phyloP scores from a whole-genome alignment of 2,113 vertebrate species.

The Chaetodon trifascialis region DNA sequence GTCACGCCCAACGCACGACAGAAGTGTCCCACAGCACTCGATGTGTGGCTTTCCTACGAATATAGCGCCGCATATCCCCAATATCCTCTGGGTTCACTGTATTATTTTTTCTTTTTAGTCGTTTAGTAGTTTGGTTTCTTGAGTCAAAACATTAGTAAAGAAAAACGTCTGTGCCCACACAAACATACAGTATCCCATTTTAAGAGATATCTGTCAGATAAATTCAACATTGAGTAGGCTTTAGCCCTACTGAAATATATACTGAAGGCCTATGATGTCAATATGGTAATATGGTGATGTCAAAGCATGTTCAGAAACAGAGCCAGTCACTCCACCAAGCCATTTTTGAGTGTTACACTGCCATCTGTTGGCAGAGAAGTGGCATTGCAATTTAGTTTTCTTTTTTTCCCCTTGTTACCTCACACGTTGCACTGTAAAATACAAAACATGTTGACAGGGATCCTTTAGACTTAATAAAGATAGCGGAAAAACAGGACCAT shows the following conservation, averaged over 20 bases:
- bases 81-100: neutral
- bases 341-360: constrained; percentile 27
- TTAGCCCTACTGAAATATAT: too few relatives aligned
- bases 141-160: neutral
- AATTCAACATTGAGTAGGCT: neutral
- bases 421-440: neutral
- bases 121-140: neutral
- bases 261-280: too few relatives aligned
- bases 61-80: neutral
- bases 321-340: too few relatives aligned
- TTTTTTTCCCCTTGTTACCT: constrained; percentile 36
- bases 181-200: too few relatives aligned
- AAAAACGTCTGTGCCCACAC: too few relatives aligned
- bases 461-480: neutral
- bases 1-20: neutral
- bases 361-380: constrained; percentile 38
- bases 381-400: constrained; percentile 5
- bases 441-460: neutral
- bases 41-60: neutral
- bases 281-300: neutral
- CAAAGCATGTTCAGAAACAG: neutral
- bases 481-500: neutral
- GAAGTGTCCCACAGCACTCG: too few relatives aligned
- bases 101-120: too few relatives aligned
- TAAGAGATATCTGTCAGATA: neutral